phyloP scores from a whole-genome alignment of 2,113 vertebrate genomes.

The Psilopsiagon aurifrons region DNA sequence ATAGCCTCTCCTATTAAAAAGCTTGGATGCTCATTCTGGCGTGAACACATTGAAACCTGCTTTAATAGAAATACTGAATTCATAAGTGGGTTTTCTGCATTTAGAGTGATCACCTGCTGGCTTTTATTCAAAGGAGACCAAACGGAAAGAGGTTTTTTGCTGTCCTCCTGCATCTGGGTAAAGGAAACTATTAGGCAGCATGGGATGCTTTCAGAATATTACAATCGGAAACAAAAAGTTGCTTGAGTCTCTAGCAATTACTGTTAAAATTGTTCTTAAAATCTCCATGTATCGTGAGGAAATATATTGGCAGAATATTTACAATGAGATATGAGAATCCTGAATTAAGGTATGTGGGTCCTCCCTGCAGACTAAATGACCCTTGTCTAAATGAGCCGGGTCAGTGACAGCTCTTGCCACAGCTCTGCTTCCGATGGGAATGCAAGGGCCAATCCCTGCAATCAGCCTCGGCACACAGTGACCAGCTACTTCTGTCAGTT shows the following conservation, averaged over 20 bases:
- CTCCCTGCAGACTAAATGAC: background rate
- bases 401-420: background rate
- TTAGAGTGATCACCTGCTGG: background rate
- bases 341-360: background rate
- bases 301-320: background rate
- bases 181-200: background rate
- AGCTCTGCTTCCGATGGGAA: background rate
- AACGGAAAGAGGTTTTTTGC: background rate
- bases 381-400: background rate
- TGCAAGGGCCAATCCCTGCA: background rate
- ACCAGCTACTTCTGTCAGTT: background rate
- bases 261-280: background rate
- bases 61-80: background rate
- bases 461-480: fast-evolving
- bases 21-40: background rate
- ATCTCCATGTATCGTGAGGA: background rate
- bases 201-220: background rate
- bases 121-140: background rate
- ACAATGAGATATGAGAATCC: background rate
- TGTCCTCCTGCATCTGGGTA: background rate
- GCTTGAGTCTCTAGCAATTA: background rate
- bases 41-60: background rate
- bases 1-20: background rate
- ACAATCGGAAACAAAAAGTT: background rate
- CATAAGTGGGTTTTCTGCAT: background rate